Conservation (phyloP, 2,113 vertebrate genomes). For the Turnix velox region DNA sequence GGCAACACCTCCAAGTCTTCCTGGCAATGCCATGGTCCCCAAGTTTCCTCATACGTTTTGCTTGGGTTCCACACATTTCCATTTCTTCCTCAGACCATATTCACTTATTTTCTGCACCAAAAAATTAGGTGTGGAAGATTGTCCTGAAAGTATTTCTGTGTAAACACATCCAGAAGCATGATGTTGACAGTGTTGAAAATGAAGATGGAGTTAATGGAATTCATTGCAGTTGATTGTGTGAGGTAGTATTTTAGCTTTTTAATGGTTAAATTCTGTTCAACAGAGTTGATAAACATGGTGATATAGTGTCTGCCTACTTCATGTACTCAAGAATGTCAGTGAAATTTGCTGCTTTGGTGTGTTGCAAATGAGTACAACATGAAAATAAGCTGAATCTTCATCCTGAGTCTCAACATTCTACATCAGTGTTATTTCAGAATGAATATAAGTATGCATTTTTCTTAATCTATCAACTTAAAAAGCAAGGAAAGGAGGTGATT, state of each 20-base stretch:
- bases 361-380: not conserved
- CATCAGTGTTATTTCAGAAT: not conserved
- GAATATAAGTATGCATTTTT: not conserved
- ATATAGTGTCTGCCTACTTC: not conserved
- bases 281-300: not conserved
- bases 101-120: not conserved
- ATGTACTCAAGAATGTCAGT: not conserved
- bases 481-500: not conserved
- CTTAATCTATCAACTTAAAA: not conserved
- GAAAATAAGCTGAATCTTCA: not conserved
- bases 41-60: not conserved
- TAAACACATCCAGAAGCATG: not conserved
- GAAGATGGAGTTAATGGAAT: not conserved
- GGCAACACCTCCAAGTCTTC: not conserved
- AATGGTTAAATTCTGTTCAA: not conserved
- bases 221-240: not conserved
- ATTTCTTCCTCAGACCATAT: not conserved
- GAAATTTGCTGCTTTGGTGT: not conserved
- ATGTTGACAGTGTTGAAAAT: not conserved
- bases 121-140: not conserved
- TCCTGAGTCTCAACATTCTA: not conserved
- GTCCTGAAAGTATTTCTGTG: not conserved
- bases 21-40: not conserved
- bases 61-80: not conserved
- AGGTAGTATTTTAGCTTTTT: not conserved